Evolutionary conservation across 2,888 invertebrate genomes (phyloP).

Genomic region (Chrysotoxum bicinctum): DNA sequence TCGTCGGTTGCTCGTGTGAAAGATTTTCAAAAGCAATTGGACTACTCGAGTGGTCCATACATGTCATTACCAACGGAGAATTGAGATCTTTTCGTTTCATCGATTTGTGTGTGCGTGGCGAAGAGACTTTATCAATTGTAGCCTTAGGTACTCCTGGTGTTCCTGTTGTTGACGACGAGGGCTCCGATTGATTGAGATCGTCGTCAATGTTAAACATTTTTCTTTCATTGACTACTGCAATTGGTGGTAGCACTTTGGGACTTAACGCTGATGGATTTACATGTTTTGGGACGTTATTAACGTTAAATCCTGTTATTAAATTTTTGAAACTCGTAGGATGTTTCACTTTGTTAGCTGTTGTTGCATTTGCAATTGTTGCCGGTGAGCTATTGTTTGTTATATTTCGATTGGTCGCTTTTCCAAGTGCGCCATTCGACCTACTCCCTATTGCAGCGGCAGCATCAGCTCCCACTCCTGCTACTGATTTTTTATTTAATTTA

Average conservation of each 20-base stretch:
- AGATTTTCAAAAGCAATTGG: conserved; percentile 47
- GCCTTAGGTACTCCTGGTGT: conserved; percentile 14
- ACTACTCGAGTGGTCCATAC: conserved; percentile 51
- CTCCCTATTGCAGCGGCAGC: conserved; percentile 12
- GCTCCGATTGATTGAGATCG: conserved; percentile 51
- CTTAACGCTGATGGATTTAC: conserved; percentile 32
- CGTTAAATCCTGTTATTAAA: conserved; percentile 72
- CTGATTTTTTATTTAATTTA: conserved; percentile 69
- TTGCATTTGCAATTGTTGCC: not conserved
- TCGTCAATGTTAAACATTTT: conserved; percentile 47
- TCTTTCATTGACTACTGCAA: conserved; percentile 3
- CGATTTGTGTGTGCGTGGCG: conserved; percentile 58
- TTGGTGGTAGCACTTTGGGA: conserved; percentile 27
- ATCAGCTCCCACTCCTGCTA: not conserved
- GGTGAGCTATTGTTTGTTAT: conserved; percentile 48
- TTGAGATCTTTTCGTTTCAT: conserved; percentile 62
- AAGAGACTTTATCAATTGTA: conserved; percentile 12
- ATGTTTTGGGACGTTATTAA: conserved; percentile 40
- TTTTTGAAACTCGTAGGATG: conserved; percentile 77
- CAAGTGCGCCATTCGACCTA: conserved; percentile 54
- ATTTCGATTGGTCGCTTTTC: conserved; percentile 40
- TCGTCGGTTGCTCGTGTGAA: conserved; percentile 1
- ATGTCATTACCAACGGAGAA: conserved; percentile 41
- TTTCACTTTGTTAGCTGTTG: conserved; percentile 43
- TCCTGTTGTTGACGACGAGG: conserved; percentile 9